These are phyloP conservation scores for Calcarius lapponicus DNA, from an alignment of 2,797 vertebrate genomes.

Conservation along the genomic window DNA sequence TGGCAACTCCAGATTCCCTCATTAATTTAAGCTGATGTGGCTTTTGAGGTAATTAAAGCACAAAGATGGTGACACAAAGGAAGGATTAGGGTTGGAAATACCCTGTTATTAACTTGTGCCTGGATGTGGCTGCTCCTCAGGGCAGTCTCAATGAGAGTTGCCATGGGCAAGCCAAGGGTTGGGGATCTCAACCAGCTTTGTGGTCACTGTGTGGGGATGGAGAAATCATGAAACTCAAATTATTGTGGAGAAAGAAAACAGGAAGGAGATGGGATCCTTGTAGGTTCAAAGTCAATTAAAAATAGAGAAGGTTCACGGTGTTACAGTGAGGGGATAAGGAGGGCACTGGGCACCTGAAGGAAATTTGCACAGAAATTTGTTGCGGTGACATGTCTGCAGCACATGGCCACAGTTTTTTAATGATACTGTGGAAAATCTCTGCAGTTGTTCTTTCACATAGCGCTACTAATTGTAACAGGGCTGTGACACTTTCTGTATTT, in stretches of 20 bases:
- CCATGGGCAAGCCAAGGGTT: rapidly evolving
- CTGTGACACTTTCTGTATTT: neutral
- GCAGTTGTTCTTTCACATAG: neutral
- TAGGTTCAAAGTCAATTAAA: neutral
- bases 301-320: rapidly evolving
- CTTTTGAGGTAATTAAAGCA: neutral
- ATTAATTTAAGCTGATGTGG: neutral
- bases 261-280: rapidly evolving
- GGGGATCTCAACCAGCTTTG: neutral
- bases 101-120: neutral
- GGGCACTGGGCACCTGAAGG: rapidly evolving
- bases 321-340: rapidly evolving
- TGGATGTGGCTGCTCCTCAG: neutral
- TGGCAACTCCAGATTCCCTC: neutral
- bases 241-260: neutral
- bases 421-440: neutral
- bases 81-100: neutral
- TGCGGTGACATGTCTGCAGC: neutral
- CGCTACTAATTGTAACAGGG: neutral
- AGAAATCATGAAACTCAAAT: neutral
- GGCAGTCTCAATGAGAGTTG: neutral
- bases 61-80: neutral
- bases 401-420: rapidly evolving
- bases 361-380: rapidly evolving
- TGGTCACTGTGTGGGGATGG: neutral